These are phyloP conservation scores for Acanthisitta chloris DNA, from an alignment of 2,113 vertebrate genomes.

Conservation along the genomic window DNA sequence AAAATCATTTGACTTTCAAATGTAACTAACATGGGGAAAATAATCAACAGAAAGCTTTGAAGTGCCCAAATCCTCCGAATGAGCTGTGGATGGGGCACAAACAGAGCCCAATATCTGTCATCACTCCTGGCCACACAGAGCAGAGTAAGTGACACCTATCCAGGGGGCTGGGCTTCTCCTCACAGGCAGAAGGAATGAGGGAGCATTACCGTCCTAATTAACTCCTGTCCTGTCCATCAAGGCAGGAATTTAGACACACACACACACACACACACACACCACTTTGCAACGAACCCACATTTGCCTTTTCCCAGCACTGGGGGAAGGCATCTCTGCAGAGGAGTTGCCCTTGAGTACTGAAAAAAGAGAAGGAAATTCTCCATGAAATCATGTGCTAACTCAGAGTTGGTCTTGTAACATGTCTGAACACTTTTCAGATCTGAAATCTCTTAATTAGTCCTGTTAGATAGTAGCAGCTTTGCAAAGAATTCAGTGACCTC, in stretches of 20 bases:
- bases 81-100: not conserved
- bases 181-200: not conserved
- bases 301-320: not conserved
- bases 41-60: not conserved
- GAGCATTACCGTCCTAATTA: not conserved
- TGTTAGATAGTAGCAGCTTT: fast-evolving
- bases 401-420: not conserved
- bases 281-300: not conserved
- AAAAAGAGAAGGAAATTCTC: not conserved
- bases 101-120: not conserved
- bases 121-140: fast-evolving
- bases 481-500: not conserved
- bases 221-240: not conserved
- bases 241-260: not conserved
- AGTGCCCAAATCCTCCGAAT: fast-evolving
- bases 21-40: not conserved
- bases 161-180: not conserved
- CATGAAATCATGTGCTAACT: fast-evolving
- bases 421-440: not conserved
- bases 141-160: not conserved
- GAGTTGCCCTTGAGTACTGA: not conserved
- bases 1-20: not conserved
- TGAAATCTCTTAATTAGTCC: not conserved
- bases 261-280: too few relatives aligned
- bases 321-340: not conserved